These are phyloP conservation scores for Heliocidaris erythrogramma DNA, from an alignment of 35 echinoderm and acorn worm genomes.

Conservation along the genomic window DNA sequence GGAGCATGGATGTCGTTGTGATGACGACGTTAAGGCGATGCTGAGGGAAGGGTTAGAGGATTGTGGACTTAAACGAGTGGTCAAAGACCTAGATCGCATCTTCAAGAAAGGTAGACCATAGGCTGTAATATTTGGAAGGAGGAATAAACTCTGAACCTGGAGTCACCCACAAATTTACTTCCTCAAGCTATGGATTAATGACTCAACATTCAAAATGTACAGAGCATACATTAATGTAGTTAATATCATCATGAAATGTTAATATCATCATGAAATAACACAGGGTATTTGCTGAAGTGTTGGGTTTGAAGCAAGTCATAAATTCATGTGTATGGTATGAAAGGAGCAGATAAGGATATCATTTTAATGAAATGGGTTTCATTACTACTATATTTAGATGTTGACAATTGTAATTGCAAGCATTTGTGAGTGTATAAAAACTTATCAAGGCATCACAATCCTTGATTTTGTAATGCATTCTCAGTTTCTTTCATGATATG, in stretches of 20 bases:
- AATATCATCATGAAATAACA: neutral
- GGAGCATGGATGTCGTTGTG: neutral
- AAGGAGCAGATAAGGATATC: neutral
- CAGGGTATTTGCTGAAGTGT: neutral
- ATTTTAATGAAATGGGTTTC: too few relatives aligned
- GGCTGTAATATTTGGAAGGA: neutral
- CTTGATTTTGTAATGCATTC: too few relatives aligned
- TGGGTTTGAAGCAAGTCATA: neutral
- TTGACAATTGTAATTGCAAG: too few relatives aligned
- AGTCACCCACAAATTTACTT: neutral
- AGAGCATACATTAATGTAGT: too few relatives aligned
- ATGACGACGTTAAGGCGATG: neutral
- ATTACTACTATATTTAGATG: too few relatives aligned
- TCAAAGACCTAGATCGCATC: neutral
- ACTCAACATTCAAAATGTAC: neutral
- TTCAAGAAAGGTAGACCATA: conserved; percentile 7
- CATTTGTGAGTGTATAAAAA: too few relatives aligned
- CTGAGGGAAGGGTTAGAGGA: conserved; percentile 34
- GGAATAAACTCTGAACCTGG: neutral
- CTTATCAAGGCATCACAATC: too few relatives aligned
- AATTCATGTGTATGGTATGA: neutral
- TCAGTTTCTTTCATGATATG: too few relatives aligned
- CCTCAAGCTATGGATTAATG: neutral
- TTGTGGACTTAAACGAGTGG: neutral
- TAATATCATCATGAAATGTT: too few relatives aligned